These are phyloP conservation scores for Stegodyphus mimosarum DNA, from an alignment of 1,140 invertebrate genomes.

Conservation along the genomic window DNA sequence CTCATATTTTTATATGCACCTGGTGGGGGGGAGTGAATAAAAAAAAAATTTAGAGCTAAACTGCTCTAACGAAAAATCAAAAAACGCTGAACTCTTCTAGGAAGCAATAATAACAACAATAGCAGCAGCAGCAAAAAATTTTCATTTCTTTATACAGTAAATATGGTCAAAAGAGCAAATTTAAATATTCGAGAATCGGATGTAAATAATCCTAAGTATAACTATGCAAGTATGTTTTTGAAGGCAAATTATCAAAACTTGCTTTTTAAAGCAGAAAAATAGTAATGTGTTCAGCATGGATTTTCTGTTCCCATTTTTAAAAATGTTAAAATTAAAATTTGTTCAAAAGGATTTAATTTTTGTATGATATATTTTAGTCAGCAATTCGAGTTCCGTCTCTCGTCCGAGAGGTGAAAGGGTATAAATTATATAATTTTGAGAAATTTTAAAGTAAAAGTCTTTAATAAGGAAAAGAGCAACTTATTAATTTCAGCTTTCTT, in stretches of 20 bases:
- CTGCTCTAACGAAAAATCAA: not conserved
- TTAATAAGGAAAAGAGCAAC: no score
- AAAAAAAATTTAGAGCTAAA: not conserved
- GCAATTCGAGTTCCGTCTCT: not conserved
- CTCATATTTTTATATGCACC: not conserved
- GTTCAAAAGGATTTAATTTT: not conserved
- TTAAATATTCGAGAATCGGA: not conserved
- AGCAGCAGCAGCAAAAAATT: not conserved
- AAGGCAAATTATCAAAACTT: not conserved
- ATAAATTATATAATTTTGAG: no score
- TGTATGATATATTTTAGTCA: not conserved
- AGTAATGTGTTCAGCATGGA: not conserved
- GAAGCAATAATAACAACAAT: not conserved
- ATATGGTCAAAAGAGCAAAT: not conserved
- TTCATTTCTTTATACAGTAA: not conserved
- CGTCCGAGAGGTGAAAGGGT: no score
- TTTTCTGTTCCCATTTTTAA: not conserved
- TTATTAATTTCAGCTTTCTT: no score
- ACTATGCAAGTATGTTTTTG: not conserved
- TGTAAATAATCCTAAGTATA: not conserved
- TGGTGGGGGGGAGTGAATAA: not conserved
- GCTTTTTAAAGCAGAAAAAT: not conserved
- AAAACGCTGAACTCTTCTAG: not conserved
- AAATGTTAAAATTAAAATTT: not conserved
- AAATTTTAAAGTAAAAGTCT: no score